Conservation (phyloP, 2,113 vertebrate species). For the Phalacrocorax aristotelis region DNA sequence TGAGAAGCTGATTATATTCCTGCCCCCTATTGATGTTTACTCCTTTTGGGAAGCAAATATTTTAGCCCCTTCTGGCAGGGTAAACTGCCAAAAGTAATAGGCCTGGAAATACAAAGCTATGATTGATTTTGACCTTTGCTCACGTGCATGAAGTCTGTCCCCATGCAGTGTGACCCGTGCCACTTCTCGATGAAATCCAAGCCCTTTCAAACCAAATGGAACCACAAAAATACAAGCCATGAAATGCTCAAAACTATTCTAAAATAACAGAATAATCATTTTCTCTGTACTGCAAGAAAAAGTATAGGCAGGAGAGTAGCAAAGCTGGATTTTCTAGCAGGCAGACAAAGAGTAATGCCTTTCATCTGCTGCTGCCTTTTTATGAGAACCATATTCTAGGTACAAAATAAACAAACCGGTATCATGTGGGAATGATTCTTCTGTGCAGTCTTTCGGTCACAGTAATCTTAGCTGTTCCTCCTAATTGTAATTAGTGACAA, state of each 20-base stretch:
- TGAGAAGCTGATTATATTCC: not conserved
- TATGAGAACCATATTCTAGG: constrained; percentile 27
- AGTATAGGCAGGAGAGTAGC: not conserved
- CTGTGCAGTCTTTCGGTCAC: not conserved
- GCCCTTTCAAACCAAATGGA: constrained; percentile 29
- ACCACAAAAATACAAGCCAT: not conserved
- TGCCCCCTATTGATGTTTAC: constrained; percentile 18
- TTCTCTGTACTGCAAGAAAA: not conserved
- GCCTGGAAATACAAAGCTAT: constrained; percentile 45
- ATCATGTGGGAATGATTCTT: not conserved
- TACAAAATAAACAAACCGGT: constrained; percentile 12
- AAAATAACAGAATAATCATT: not conserved
- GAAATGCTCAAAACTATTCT: constrained; percentile 20
- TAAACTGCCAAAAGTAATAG: constrained; percentile 56
- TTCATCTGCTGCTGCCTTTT: not conserved
- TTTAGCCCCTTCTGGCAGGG: constrained; percentile 37
- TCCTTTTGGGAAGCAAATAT: constrained; percentile 51
- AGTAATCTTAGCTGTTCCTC: not conserved
- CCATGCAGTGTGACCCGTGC: constrained; percentile 44
- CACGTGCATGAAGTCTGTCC: constrained; percentile 39
- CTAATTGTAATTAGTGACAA: not conserved
- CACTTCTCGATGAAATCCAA: constrained; percentile 36
- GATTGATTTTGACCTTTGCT: constrained; percentile 68
- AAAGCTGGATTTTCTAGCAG: not conserved
- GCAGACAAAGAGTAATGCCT: not conserved